Base-by-base conservation (phyloP, 2,113 vertebrate genomes). In the Rhineura floridana region DNA sequence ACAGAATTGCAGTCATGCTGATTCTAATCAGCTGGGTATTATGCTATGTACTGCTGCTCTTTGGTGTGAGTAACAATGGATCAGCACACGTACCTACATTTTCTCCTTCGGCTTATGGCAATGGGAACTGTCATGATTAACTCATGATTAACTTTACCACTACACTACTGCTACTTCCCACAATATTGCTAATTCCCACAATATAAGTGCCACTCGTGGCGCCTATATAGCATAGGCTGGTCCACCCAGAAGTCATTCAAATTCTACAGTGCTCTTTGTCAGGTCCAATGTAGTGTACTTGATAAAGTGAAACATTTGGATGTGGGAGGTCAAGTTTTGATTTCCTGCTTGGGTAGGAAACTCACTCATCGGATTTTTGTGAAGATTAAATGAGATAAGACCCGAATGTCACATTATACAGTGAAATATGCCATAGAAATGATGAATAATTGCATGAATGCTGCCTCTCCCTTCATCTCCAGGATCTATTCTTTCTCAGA, bases 391-490 rank as follows among this genome's bases (percentile, higher is more conserved):
- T 13, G 25, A 83, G 70, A 72, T 70, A 87, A 70, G 36, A 59
- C 6, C 55, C 21, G 25, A 63, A 73, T 15, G 46, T 82, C 33
- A 63, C 67, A 75, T 46, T 46, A 21, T 48, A 28, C 52, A 75
- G 42, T 46, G 67, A 75, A 82, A 88, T 33, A 44, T 76, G 69
- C 79, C 39, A 13, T 62, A 75, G 69, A 10, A 75, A 73, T 83
- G 44, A 76, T 83, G 76, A 65, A 88, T 88, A 83, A 75, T 83
- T 33, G 55, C 80, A 88, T 55, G 63, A 62, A 52, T 28, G 1
- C 44, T 21, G 28, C 23, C n/a, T 65, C 50, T 21, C 70, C 79
- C 44, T 83, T 82, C 79, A 50, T 88, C 69, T 75, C 36, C n/a
- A 48, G 55, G 39, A 50, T 88, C 52, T 19, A 10, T 42, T 52